Evolutionary conservation across 2,797 vertebrate species (phyloP), one percentile per base, ranked within the genome.

Genomic region (Coregonus ussuriensis): DNA sequence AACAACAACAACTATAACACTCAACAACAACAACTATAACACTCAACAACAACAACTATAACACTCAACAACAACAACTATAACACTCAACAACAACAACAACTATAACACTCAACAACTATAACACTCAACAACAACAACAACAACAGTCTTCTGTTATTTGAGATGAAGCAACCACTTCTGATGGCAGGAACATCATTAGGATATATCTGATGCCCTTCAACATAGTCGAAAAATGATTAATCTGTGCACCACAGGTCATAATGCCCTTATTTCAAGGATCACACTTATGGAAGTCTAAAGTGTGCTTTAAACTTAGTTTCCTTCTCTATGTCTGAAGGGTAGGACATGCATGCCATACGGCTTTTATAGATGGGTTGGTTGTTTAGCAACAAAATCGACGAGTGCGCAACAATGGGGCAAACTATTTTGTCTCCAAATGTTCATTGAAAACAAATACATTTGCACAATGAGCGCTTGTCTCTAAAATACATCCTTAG

Each of bases 281-380:
- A 21, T 37, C 54, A 74, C 14, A 77, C 31, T 0, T 72, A 73
- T 79, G 76, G 77, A 75, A 75, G 56, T 86, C 25, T 78, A 77
- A 83, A 51, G 18, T 84, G 72, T 47, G 65, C 71, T 77, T 77
- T 77, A 59, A 77, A 71, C 65, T 84, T 68, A 7, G 18, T 74
- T 76, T 68, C 25, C 59, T 25, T 13, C 52, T 67, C 63, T 74
- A 74, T 74, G 70, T 82, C 72, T 81, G 66, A 84, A 76, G 15
- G 62, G 53, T 83, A 82, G 79, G 69, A 47, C 75, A 47, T 89
- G 91, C 89, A 91, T 91, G 88, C 77, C 33, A 62, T 80, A 59
- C 77, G 74, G 68, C 71, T 88, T 59, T 35, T 47, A 13, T 47
- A 47, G 41, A 47, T 0, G 9, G 9, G 41, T 9, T 47, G 41